Base-by-base conservation (phyloP, 2,888 invertebrate species). In the Patella pellucida region DNA sequence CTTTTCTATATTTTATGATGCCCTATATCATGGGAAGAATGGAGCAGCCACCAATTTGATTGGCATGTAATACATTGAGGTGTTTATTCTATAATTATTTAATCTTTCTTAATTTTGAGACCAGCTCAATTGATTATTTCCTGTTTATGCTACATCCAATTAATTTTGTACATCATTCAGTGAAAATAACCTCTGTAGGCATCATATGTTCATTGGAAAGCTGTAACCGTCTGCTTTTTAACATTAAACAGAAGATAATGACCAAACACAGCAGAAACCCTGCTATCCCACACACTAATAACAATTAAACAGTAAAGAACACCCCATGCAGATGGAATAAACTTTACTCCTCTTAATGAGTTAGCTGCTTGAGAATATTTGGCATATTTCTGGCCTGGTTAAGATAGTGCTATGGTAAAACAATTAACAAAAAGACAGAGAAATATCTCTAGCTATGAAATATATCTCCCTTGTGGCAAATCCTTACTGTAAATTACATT, bases 281-380 rank as follows among this genome's bases (percentile, higher is more conserved):
- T 62, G 31, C 70, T 70, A 54, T 74, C 54, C 74, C 19, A 54
- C 70, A 51, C 70, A 70, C 70, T 70, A 74, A 74, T 74, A 74
- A 74, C 74, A 74, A 74, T 74, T 74, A 74, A 74, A 62, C 51
- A 62, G 50, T 70, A 62, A 15, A 70, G 70, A 74, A 70, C 70
- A 74, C 69, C 56, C 70, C 62, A 19, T n/a, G 50, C 69, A 70
- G 74, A 62, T 62, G 67, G 74, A 74, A 74, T 69, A 70, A 62
- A 56, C 70, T 70, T 74, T 70, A 62, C 71, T 70, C 70, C 70
- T 41, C 74, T 70, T 69, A 70, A 74, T 70, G 69, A 69, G 51
- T 56, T 62, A 70, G 70, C 69, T 74, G 70, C 69, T 70, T 67
- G 70, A 69, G 74, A 62, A 74, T 69, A 69, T 54, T 72, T 74